Evolutionary conservation across 2,113 vertebrate species (phyloP).

Genomic region (Muntiacus muntjak): DNA sequence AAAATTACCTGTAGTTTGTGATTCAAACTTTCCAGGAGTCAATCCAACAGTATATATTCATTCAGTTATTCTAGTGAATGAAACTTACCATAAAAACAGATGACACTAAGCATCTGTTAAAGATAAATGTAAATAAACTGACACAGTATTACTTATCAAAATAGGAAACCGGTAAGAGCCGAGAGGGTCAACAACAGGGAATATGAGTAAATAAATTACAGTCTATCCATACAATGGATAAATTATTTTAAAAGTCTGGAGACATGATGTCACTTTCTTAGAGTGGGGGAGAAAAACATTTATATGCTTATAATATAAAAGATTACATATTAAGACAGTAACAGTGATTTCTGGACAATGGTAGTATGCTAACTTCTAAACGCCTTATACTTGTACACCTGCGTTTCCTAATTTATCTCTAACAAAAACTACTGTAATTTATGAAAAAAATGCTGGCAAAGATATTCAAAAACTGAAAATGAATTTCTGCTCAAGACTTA

Average conservation of each 20-base stretch:
- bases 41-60: neutral
- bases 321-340: neutral
- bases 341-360: neutral
- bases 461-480: neutral
- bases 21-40: neutral
- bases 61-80: constrained; percentile 26
- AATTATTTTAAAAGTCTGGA: neutral
- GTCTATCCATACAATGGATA: neutral
- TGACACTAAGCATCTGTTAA: neutral
- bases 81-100: neutral
- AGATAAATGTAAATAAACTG: neutral
- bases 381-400: neutral
- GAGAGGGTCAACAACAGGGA: neutral
- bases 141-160: neutral
- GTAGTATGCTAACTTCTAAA: neutral
- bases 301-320: neutral
- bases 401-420: neutral
- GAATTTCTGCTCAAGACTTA: neutral
- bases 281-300: neutral
- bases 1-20: neutral
- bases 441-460: neutral
- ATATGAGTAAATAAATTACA: neutral
- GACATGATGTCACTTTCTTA: neutral
- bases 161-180: neutral
- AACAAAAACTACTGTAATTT: neutral